Base-by-base conservation (phyloP, 2,888 invertebrate species). In the Lasioglossum figueresi region DNA sequence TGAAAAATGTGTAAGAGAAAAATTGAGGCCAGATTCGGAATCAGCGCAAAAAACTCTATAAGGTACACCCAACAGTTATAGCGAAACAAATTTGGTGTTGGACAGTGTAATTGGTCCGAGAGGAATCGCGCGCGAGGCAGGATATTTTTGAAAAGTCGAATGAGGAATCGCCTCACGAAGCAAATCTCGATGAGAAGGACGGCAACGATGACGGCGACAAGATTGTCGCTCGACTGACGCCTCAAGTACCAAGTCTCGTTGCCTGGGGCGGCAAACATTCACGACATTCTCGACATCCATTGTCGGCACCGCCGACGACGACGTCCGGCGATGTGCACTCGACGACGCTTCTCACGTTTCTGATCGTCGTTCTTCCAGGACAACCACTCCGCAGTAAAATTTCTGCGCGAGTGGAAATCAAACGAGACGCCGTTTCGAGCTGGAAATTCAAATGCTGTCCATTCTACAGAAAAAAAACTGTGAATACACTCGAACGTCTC, bases 181-280 rank as follows among this genome's bases (percentile, higher is more conserved):
- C 81, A 75, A 40, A 78, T 85, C 79, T 76, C 56, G 31, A 83
- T 59, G 75, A 40, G 73, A 73, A 59, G 43, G 77, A 76, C 34
- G 80, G 76, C 63, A 45, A 76, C 81, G 84, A 83, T 74, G 84
- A 84, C 81, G 84, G 80, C 80, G 82, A 83, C 79, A 82, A 66
- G 77, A 82, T 88, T 88, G 86, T 86, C 80, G 80, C 76, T 84
- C 73, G 79, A 80, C 70, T 86, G 86, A 88, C 84, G 79, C 84
- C 80, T 84, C 82, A 76, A 86, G 86, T 84, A 82, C 76, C 84
- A 63, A 82, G 76, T 84, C 82, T 88, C 80, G 80, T 87, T 83
- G 80, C 87, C 79, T 40, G 63, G 68, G 80, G 71, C 75, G 85
- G 84, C 81, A 83, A 83, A 84, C 82, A 86, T 81, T 79, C 80